Conservation (phyloP, 2,113 vertebrate genomes). For the Falco punctatus region DNA sequence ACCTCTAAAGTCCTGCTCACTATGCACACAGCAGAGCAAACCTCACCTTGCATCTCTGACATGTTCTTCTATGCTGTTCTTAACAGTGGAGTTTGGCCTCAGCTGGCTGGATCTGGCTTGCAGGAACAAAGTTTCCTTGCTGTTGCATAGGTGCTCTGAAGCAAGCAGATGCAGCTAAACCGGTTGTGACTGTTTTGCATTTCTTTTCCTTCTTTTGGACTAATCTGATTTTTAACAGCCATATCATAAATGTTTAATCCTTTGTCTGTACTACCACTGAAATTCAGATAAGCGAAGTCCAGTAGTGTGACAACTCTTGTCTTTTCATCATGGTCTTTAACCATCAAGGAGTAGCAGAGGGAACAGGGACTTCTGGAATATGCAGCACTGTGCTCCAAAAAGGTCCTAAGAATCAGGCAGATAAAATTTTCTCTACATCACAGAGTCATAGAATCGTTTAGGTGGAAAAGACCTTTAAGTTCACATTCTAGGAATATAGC, state of each 20-base stretch:
- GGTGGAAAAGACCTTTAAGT: too few species aligned
- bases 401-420: neutral
- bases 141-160: neutral
- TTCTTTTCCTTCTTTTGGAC: neutral
- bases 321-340: neutral
- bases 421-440: neutral
- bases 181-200: neutral
- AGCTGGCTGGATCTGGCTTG: neutral
- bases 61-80: rapidly evolving
- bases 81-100: neutral
- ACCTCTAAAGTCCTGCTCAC: neutral
- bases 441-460: too few species aligned
- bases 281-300: neutral
- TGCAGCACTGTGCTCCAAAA: neutral
- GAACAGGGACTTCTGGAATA: neutral
- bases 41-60: neutral
- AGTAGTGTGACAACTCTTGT: neutral
- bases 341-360: too few species aligned
- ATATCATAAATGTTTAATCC: neutral
- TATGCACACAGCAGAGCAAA: neutral
- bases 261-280: neutral
- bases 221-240: neutral
- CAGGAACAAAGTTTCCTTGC: neutral
- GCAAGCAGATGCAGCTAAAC: neutral
- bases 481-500: neutral